Evolutionary conservation across 1,140 invertebrate species (phyloP), one percentile per base, ranked within the genome.

Genomic region (Bombus picipes): DNA sequence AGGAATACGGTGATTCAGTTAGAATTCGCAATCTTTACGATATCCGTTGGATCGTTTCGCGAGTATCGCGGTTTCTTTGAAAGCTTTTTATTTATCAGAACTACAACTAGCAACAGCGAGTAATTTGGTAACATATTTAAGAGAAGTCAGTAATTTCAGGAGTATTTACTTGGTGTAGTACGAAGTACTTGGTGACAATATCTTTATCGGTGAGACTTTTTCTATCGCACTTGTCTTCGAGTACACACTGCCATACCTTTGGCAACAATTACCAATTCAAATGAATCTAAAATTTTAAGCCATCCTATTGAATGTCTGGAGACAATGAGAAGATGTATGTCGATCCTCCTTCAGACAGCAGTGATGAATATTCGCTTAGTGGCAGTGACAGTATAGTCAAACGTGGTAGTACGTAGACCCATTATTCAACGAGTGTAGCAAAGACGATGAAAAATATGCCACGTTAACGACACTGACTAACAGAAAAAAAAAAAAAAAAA

Each of bases 261-360:
- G 34, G 9, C 32, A 34, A 37, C 8, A 37, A 71, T 71, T 71
- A 39, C 37, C 68, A 71, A 71, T 71, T 71, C 37, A 71, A 71
- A 39, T 71, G 68, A 71, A 22, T 28, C 68, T 71, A 71, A 71
- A 71, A 70, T 70, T 71, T 37, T 71, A 39, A 71, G 32, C 68
- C 68, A 3, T 39, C 25, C 68, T 71, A 71, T 25, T 71, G 34
- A 39, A 71, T 6, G 9, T 71, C 68, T 28, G 34, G 13, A 71
- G 68, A 71, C 68, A 71, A 71, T 71, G 68, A 39, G 37, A 71
- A 71, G 68, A 71, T 28, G 10, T 39, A 71, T 68, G 66, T 71
- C 68, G 68, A 71, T 71, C 10, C 37, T 71, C 68, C 25, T 71
- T 71, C 68, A 71, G 34, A 37, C 22, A 71, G 25, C 9, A 28